These are phyloP conservation scores for Heliconius hermathena DNA, from an alignment of 1,140 invertebrate species.

Conservation along the genomic window DNA sequence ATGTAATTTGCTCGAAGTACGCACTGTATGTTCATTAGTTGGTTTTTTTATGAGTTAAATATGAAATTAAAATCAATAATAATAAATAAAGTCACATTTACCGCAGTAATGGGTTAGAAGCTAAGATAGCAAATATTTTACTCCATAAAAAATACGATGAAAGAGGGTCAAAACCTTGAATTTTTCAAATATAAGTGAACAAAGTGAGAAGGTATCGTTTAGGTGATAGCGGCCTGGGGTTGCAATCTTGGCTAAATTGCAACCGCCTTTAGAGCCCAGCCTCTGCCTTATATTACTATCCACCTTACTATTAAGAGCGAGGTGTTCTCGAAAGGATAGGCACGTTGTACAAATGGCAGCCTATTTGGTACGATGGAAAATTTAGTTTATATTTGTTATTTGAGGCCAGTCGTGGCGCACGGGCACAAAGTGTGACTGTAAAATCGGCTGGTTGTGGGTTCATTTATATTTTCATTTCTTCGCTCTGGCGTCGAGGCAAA, in stretches of 20 bases:
- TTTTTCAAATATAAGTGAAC: constrained; percentile 9
- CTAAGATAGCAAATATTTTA: no score
- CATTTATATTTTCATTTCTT: no score
- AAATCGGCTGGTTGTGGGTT: no score
- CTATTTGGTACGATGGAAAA: neutral
- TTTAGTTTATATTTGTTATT: no score
- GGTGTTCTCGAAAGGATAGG: constrained; percentile 3
- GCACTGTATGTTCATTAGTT: neutral
- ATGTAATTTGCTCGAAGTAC: no score
- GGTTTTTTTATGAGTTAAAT: no score
- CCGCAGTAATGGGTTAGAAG: no score
- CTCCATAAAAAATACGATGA: neutral
- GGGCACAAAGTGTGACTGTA: no score
- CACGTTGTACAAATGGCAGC: constrained; percentile 3
- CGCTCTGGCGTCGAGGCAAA: no score
- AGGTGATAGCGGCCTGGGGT: neutral
- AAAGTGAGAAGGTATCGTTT: constrained; percentile 7
- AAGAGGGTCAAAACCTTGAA: neutral
- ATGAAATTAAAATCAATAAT: no score
- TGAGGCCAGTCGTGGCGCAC: no score
- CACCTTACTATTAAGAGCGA: constrained; percentile 3
- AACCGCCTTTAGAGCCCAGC: constrained; percentile 8
- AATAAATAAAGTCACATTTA: no score
- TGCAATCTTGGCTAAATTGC: constrained; percentile 8
- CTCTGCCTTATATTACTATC: constrained; percentile 9